Percentiles rank a stretch among this genome's conserved stretches.
phyloP scores from a whole-genome alignment of 2,888 invertebrate species.

The Cryptosula pallasiana region DNA sequence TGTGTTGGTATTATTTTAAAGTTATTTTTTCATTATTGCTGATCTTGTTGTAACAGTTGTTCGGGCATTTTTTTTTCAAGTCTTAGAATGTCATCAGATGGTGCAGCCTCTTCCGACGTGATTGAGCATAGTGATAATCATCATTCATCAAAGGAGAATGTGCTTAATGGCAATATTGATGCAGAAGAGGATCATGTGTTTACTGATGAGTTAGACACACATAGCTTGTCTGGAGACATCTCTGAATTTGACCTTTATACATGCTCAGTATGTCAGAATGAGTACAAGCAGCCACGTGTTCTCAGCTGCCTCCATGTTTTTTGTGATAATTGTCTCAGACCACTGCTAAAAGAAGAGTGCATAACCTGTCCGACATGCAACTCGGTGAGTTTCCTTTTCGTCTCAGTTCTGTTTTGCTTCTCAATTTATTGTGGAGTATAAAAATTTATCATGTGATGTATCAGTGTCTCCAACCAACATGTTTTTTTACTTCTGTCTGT shows the following conservation, averaged over 20 bases:
- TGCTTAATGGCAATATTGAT: neutral
- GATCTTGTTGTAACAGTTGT: no score
- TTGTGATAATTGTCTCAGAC: slow-evolving; percentile 84
- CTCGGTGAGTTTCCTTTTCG: slow-evolving; percentile 30
- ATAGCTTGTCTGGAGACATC: neutral
- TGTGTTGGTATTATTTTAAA: no score
- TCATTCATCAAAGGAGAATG: neutral
- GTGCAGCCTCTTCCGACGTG: neutral
- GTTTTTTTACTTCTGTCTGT: no score
- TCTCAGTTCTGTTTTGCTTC: no score
- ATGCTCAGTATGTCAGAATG: slow-evolving; percentile 52
- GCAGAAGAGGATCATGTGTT: neutral
- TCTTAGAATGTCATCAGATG: neutral
- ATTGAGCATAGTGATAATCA: neutral
- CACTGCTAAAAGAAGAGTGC: slow-evolving; percentile 58
- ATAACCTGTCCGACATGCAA: slow-evolving; percentile 63
- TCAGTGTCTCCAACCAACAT: no score
- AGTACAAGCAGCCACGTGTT: slow-evolving; percentile 75
- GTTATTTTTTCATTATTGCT: no score
- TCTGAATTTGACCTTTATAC: slow-evolving; percentile 18
- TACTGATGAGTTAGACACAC: neutral
- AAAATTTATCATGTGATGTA: no score
- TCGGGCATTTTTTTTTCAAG: no score
- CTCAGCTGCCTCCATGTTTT: slow-evolving; percentile 90
- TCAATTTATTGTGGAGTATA: no score